Conservation (phyloP, 92 coral and sea anemone genomes). For the Actinernus sp. region DNA sequence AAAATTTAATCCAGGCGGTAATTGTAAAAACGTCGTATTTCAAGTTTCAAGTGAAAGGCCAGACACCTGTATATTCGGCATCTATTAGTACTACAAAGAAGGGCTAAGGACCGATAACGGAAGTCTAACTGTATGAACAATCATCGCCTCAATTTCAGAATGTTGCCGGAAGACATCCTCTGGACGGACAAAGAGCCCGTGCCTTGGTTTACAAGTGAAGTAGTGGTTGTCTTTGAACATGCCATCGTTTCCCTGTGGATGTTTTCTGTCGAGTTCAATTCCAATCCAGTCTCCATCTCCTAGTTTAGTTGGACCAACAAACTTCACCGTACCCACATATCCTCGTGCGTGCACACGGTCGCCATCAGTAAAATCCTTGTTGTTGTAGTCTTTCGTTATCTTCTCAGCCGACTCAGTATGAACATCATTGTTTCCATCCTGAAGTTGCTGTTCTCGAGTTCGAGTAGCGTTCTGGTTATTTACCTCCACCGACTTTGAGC, state of each 20-base stretch:
- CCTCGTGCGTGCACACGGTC: conserved; percentile 76
- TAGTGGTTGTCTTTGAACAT: conserved; percentile 23
- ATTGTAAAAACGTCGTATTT: too few relatives aligned
- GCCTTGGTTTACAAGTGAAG: conserved; percentile 68
- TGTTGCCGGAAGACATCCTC: conserved; percentile 56
- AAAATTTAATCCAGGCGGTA: too few relatives aligned
- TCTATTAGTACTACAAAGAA: too few relatives aligned
- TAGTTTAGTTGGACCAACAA: conserved; percentile 47
- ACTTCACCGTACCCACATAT: conserved; percentile 72
- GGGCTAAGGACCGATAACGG: too few relatives aligned
- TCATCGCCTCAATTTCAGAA: conserved; percentile 22
- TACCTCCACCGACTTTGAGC: background rate
- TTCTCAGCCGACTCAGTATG: too few relatives aligned
- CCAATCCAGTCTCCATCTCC: conserved; percentile 85
- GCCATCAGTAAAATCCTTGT: conserved; percentile 40
- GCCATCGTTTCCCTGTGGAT: conserved; percentile 78
- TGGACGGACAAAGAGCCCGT: conserved; percentile 76
- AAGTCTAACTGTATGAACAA: too few relatives aligned
- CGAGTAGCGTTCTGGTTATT: too few relatives aligned
- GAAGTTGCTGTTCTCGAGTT: too few relatives aligned
- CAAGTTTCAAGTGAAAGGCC: too few relatives aligned
- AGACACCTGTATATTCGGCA: too few relatives aligned
- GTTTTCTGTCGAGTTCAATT: conserved; percentile 61
- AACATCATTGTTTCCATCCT: too few relatives aligned
- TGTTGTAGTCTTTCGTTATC: too few relatives aligned